Evolutionary conservation across 2,888 invertebrate species (phyloP).

Genomic region (Cephonodes hylas): DNA sequence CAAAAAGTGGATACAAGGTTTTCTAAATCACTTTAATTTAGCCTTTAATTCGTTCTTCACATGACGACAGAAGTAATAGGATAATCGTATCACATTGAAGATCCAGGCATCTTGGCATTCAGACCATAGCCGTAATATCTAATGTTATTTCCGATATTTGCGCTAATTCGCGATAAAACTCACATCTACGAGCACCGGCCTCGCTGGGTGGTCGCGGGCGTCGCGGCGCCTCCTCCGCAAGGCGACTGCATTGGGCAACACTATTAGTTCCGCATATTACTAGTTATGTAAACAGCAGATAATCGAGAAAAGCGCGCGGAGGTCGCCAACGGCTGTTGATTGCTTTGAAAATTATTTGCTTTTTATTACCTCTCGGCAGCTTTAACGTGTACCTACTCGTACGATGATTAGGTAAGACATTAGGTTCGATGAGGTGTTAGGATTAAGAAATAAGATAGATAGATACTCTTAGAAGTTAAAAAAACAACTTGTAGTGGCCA

Average conservation of each 20-base stretch:
- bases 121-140: neutral
- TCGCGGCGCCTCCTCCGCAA: neutral
- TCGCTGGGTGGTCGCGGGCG: neutral
- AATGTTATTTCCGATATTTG: neutral
- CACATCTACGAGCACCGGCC: neutral
- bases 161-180: neutral
- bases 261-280: neutral
- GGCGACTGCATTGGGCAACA: neutral
- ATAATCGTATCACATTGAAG: too few relatives aligned
- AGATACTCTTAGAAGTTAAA: too few relatives aligned
- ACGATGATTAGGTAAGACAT: too few relatives aligned
- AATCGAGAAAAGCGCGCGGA: neutral
- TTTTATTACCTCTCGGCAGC: neutral
- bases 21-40: too few relatives aligned
- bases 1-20: too few relatives aligned
- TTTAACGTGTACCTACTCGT: too few relatives aligned
- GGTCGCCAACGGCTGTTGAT: neutral
- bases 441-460: too few relatives aligned
- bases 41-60: too few relatives aligned
- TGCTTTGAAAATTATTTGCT: neutral
- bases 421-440: too few relatives aligned
- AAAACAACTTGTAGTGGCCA: too few relatives aligned
- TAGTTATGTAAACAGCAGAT: neutral
- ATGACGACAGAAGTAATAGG: too few relatives aligned
- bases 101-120: too few relatives aligned